Evolutionary conservation across 1,140 invertebrate genomes (phyloP), one percentile per base, ranked within the genome.

Genomic region (Lamellibrachia luymesi): DNA sequence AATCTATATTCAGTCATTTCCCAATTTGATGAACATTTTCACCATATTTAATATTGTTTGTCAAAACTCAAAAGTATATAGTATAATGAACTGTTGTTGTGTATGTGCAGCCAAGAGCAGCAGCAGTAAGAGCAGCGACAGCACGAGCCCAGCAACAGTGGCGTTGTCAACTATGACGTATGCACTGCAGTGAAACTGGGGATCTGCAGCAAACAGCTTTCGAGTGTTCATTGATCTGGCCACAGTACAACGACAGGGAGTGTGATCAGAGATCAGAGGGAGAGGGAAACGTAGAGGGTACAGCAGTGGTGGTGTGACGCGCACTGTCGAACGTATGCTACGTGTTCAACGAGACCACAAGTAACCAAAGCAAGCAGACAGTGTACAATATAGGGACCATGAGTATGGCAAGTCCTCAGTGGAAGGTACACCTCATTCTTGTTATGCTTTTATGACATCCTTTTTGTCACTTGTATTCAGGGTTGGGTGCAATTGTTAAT

Each of bases 361-460:
- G 50, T 50, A 91, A 91, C 38, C 90, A 50, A 50, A 51, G 50
- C 38, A 51, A 91, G 50, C 38, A 51, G 90, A 51, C 38, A 91
- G 49, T 91, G 90, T 51, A 50, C 49, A 91, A 91, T 51, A 49
- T 49, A 50, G 90, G 50, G 49, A 91, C 49, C 90, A 91, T 64
- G 50, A 94, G 50, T 94, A 94, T 95, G 94, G 94, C 94, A 94
- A 96, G 95, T 98, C 98, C 98, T 98, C 98, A 98, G 98, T 98
- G 98, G 98, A 98, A 98, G 94, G 95, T 96, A 93, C 93, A 94
- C 25, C 2, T 92, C 91, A 27, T 13, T 91, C 38, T 38, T 38
- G 38, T 38, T 38, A 38, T 38, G 38, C 38, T 38, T 0, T 38
- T 38, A 38, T 38, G 38, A 38, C 38, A 38, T 38, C 38, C 38